Conservation (phyloP, 2,113 vertebrate genomes). For the Rhinolophus ferrumequinum region DNA sequence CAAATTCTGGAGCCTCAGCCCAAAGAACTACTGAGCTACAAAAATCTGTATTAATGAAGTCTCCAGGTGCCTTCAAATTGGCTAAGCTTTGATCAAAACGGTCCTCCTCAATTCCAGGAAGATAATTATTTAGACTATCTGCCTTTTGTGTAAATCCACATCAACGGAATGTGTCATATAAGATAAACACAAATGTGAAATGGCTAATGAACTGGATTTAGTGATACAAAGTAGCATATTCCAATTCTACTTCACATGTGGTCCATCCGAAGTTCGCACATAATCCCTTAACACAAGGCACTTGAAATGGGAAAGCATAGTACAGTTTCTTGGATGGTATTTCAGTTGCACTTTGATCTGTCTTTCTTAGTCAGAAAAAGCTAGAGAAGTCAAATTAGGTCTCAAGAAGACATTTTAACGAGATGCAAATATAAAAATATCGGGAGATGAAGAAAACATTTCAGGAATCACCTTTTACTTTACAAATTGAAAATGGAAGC, state of each 20-base stretch:
- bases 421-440: background rate
- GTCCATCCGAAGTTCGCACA: background rate
- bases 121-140: background rate
- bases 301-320: background rate
- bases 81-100: background rate
- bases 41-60: background rate
- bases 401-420: background rate
- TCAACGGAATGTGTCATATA: background rate
- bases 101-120: background rate
- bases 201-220: background rate
- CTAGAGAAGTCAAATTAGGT: background rate
- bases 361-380: background rate
- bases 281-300: background rate
- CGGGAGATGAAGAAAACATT: background rate
- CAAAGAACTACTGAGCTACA: background rate
- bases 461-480: background rate
- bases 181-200: background rate
- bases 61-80: background rate
- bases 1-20: background rate
- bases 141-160: background rate
- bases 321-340: background rate
- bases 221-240: background rate
- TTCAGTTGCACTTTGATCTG: background rate
- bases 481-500: background rate
- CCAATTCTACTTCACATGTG: background rate